A percentile compares a stretch with the other conserved stretches of the same genome.
Evolutionary conservation across 2,113 vertebrate genomes (phyloP).

Genomic region (Anhinga anhinga): DNA sequence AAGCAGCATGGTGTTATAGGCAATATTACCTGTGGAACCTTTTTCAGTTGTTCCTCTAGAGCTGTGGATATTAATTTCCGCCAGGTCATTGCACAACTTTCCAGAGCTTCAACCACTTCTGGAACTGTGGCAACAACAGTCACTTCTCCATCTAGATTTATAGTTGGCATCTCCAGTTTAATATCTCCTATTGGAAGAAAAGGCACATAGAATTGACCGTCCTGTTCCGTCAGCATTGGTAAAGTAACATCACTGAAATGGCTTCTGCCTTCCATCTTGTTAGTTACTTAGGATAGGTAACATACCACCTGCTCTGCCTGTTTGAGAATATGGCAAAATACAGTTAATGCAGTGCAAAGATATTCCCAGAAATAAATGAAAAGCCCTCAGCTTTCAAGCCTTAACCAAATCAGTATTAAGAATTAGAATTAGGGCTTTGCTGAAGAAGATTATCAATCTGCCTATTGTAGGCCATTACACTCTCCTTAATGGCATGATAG

Average conservation of each 20-base stretch:
- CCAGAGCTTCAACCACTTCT: slow-evolving; percentile 76
- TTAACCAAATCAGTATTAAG: neutral
- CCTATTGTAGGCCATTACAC: rapidly evolving
- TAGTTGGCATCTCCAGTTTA: slow-evolving; percentile 81
- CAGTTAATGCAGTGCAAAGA: neutral
- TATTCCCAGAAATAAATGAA: neutral
- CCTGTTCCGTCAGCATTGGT: neutral
- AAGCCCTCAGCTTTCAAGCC: neutral
- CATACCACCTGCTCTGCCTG: neutral
- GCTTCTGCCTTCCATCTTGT: neutral
- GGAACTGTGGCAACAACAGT: slow-evolving; percentile 60
- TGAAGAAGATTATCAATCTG: neutral
- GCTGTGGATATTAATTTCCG: slow-evolving; percentile 81
- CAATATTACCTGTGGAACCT: slow-evolving; percentile 81
- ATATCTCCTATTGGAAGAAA: slow-evolving; percentile 71
- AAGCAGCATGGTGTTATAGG: neutral
- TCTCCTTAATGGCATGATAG: neutral
- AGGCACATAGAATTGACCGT: neutral
- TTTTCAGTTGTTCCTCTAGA: slow-evolving; percentile 79
- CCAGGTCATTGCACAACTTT: slow-evolving; percentile 86
- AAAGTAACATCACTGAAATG: neutral
- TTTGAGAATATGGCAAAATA: neutral
- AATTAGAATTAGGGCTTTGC: neutral
- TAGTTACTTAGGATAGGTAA: neutral
- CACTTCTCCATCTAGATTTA: slow-evolving; percentile 77